Evolutionary conservation across 2,113 vertebrate species (phyloP).

Genomic region (Morone saxatilis): DNA sequence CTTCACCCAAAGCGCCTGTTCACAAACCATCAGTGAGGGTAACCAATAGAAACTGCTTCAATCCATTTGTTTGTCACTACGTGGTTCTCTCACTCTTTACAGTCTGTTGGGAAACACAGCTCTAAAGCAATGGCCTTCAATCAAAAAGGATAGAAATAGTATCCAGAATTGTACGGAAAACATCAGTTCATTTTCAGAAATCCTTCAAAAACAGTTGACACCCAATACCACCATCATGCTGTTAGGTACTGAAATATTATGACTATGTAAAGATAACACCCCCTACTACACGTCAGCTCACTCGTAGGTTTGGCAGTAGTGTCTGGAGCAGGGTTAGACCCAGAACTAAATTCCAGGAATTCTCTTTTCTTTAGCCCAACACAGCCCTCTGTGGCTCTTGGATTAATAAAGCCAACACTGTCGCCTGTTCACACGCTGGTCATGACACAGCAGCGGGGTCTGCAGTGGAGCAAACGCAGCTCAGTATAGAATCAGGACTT

Average conservation of each 20-base stretch:
- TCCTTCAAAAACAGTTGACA: neutral
- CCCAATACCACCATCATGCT: neutral
- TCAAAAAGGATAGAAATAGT: no score
- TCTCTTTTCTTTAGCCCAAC: conserved; percentile 41
- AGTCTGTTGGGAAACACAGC: no score
- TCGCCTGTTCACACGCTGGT: conserved; percentile 68
- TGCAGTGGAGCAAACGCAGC: neutral
- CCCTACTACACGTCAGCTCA: neutral
- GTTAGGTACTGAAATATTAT: neutral
- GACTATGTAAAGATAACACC: neutral
- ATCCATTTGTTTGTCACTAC: no score
- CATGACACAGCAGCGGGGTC: conserved; percentile 34
- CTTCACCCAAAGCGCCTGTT: neutral
- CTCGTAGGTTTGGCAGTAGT: neutral
- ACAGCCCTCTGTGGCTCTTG: conserved; percentile 41
- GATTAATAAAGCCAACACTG: conserved; percentile 81
- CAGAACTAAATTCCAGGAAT: conserved; percentile 73
- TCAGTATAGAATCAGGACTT: neutral
- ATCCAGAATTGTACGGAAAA: no score
- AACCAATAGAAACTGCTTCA: no score
- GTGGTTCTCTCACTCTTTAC: no score
- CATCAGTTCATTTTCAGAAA: no score
- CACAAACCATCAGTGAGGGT: neutral
- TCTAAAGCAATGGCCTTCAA: no score
- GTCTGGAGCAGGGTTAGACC: conserved; percentile 2